A percentile compares a stretch with the other conserved stretches of the same genome.
These are phyloP conservation scores for Clarias macrocephalus DNA, from an alignment of 2,113 vertebrate species.

Conservation along the genomic window DNA sequence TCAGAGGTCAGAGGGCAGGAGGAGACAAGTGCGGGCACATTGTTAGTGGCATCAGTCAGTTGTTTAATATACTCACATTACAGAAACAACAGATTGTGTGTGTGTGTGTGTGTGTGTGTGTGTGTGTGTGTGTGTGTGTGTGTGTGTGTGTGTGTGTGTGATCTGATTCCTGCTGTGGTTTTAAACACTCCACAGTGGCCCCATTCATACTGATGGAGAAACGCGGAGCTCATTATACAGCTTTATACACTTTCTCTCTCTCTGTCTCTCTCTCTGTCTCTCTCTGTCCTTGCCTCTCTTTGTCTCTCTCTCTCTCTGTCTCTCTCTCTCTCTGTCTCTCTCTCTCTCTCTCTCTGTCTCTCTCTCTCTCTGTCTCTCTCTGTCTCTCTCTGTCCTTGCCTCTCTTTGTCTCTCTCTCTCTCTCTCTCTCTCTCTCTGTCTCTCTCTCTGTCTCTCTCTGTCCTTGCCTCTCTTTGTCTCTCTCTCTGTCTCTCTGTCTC, in stretches of 20 bases:
- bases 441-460: neutral
- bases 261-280: neutral
- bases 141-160: constrained; percentile 19
- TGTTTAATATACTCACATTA: constrained; percentile 13
- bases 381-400: neutral
- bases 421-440: constrained; percentile 6
- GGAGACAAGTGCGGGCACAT: neutral
- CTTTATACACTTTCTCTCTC: neutral
- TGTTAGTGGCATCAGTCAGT: constrained; percentile 1
- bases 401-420: neutral
- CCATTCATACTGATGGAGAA: constrained; percentile 26
- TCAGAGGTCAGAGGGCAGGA: neutral
- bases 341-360: neutral
- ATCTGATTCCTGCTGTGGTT: constrained; percentile 27
- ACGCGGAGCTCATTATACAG: constrained; percentile 19
- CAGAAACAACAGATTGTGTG: neutral
- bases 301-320: neutral
- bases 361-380: neutral
- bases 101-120: constrained; percentile 25
- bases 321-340: constrained; percentile 21
- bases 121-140: constrained; percentile 19
- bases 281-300: neutral
- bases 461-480: no score
- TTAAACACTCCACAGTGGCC: constrained; percentile 38
- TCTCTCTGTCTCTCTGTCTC: neutral